Evolutionary conservation across 2,113 vertebrate species (phyloP), one percentile per base, ranked within the genome.

Genomic region (Hylia prasina): DNA sequence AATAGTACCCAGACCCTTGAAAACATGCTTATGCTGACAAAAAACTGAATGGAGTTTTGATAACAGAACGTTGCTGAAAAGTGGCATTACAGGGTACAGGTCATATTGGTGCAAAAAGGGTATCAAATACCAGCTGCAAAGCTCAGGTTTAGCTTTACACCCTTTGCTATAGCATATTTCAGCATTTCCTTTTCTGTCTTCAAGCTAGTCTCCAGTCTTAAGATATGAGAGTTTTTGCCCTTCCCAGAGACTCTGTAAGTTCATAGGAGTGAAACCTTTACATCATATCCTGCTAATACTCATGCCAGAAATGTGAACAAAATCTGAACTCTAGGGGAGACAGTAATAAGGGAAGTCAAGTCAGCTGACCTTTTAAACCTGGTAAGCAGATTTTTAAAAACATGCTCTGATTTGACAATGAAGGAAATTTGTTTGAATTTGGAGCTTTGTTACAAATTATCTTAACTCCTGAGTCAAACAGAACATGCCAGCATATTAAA

Each of bases 391-490:
- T 93, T 95, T 96, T 93, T 9, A 66, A 97, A 96, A 87, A 65
- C 53, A 76, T 60, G 31, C 20, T 82, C 35, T 57, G 47, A 61
- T 86, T 89, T 82, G 87, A 81, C 89, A 89, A 90, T 81, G 47
- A 86, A 81, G 51, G 63, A 68, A 91, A 75, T 42, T 92, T 89
- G 23, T 91, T 96, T 91, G 39, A 77, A 94, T 95, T 85, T 91
- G 76, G 89, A 94, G 24, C 20, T 97, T 96, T 90, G 44, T 61
- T 96, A 31, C 42, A 56, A 64, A 73, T 95, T 94, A 79, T 93
- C 95, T 91, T 95, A 96, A 96, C 60, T 97, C 79, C 82, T 87
- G 82, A 66, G 48, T 85, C 83, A 95, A 78, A 93, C 44, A 87
- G 85, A 85, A n/a, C 35, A 68, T 90, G 66, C 71, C 94, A 95